These are phyloP conservation scores for Papilio polytes DNA, from an alignment of 1,140 invertebrate species.

Conservation along the genomic window DNA sequence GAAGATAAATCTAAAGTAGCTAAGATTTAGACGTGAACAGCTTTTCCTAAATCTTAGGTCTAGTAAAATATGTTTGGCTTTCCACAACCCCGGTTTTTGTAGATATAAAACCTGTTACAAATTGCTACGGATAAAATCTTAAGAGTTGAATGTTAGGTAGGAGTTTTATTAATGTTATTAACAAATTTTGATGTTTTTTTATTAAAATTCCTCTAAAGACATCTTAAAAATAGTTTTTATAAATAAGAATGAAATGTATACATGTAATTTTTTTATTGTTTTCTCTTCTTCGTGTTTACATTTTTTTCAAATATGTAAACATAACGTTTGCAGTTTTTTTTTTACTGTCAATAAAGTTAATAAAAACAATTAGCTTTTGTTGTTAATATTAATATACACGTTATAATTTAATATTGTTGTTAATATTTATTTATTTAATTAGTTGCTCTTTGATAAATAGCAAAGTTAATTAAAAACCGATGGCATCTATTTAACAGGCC, in stretches of 20 bases:
- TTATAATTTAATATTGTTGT: no score
- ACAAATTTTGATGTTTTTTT: background rate
- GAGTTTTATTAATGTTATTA: background rate
- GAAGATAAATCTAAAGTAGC: background rate
- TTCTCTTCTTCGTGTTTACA: no score
- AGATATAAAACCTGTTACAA: background rate
- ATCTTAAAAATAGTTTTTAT: background rate
- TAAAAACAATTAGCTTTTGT: no score
- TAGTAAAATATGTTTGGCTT: background rate
- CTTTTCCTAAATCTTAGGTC: constrained; percentile 4
- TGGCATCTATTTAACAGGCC: constrained; percentile 17
- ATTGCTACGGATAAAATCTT: background rate
- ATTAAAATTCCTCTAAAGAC: background rate
- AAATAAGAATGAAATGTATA: no score
- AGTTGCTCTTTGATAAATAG: background rate
- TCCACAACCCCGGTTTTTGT: background rate
- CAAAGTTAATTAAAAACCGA: constrained; percentile 29
- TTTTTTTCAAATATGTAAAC: no score
- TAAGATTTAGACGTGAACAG: background rate
- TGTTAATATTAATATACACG: no score
- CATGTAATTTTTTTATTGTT: no score
- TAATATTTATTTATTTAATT: background rate
- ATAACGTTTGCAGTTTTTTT: no score
- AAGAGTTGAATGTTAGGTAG: background rate
- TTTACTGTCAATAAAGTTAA: no score